Percentiles rank a stretch among this genome's conserved stretches.
These are phyloP conservation scores for Stylophora pistillata DNA, from an alignment of 64 coral and sea anemone species.

Conservation along the genomic window DNA sequence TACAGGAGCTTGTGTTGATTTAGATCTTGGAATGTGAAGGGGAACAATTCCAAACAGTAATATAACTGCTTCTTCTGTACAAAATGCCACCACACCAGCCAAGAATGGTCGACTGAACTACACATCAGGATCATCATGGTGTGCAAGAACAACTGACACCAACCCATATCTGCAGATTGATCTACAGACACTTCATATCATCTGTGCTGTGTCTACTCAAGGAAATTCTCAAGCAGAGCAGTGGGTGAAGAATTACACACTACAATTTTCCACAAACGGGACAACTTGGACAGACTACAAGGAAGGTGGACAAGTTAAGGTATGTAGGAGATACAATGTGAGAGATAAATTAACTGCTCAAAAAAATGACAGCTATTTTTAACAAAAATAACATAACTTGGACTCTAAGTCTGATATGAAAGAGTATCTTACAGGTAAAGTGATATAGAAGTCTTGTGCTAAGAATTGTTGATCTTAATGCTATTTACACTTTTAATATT, in stretches of 20 bases:
- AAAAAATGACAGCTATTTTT: no score
- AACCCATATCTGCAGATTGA: constrained; percentile 65
- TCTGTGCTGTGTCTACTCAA: constrained; percentile 67
- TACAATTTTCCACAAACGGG: constrained; percentile 40
- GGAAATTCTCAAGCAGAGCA: constrained; percentile 45
- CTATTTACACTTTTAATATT: no score
- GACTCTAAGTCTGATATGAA: no score
- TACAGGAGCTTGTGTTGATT: background rate
- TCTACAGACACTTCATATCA: constrained; percentile 34
- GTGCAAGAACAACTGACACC: no score
- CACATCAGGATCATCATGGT: background rate
- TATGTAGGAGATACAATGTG: no score
- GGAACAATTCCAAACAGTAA: background rate
- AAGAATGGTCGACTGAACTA: constrained; percentile 32
- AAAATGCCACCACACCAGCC: constrained; percentile 20
- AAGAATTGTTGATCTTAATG: no score
- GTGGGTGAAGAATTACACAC: constrained; percentile 62
- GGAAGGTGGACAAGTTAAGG: constrained; percentile 1
- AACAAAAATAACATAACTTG: no score
- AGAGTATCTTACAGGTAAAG: no score
- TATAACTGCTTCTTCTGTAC: background rate
- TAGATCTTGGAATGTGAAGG: constrained; percentile 7
- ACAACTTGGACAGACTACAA: constrained; percentile 43
- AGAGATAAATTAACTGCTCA: no score
- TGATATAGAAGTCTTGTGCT: no score